phyloP scores from a whole-genome alignment of 2,797 vertebrate species.

The Trachurus trachurus region DNA sequence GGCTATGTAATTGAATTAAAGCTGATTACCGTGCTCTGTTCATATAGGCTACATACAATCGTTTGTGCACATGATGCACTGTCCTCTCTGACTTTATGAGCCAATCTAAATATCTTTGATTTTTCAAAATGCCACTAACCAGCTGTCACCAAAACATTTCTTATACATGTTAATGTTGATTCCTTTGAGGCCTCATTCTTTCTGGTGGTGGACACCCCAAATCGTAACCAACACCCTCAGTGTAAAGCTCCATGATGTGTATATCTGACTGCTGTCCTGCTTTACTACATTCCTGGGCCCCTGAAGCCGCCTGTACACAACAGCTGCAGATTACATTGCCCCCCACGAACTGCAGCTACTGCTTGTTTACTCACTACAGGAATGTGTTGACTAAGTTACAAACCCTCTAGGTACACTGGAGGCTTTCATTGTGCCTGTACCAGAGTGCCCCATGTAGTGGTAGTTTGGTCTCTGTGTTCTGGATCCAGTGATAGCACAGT shows the following conservation, averaged over 20 bases:
- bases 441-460: neutral
- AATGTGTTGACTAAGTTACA: constrained; percentile 55
- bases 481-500: neutral
- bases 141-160: neutral
- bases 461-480: neutral
- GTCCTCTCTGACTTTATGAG: neutral
- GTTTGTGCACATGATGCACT: neutral
- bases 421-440: constrained; percentile 10
- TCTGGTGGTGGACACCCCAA: neutral
- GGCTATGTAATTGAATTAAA: neutral
- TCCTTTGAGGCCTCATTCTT: neutral
- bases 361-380: constrained; percentile 57
- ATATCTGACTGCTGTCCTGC: constrained; percentile 38
- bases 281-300: constrained; percentile 62
- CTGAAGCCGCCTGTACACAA: constrained; percentile 49
- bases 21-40: neutral
- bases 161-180: neutral
- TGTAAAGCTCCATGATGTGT: constrained; percentile 9
- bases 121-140: neutral
- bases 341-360: constrained; percentile 40
- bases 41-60: neutral
- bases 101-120: neutral
- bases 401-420: constrained; percentile 15
- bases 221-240: neutral
- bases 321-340: constrained; percentile 65